Evolutionary conservation across 2,888 invertebrate species (phyloP), one percentile per base, ranked within the genome.

Genomic region (Hyalella azteca): DNA sequence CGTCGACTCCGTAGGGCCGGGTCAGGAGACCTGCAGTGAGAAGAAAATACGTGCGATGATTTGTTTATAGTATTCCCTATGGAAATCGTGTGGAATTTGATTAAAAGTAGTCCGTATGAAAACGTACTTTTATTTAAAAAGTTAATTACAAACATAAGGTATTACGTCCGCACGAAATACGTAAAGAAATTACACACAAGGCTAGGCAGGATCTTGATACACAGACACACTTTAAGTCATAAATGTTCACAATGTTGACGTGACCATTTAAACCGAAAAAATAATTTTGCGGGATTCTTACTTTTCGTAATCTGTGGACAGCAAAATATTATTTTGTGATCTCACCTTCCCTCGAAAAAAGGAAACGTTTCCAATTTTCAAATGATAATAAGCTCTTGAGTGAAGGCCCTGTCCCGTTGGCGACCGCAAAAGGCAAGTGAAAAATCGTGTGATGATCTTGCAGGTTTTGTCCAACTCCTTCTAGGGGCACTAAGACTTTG

Each of bases 391-490:
- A 19, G 19, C 36, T 39, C 19, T 36, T 66, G n/a, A 66, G 36
- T n/a, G 22, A 73, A 40, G 73, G 36, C 13, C 79, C 81, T 32
- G 78, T 76, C 15, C 66, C 22, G n/a, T 73, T 73, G 29, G 48
- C 59, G 15, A 78, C 50, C 13, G 39, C 19, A 73, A 81, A 82
- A 59, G 73, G 66, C 54, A 82, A 60, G 22, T 79, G 79, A 36
- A 49, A 77, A 66, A 60, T 45, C 0, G 78, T 60, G 60, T 90
- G 85, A 85, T 90, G 90, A 83, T 90, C 88, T 78, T 89, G 90
- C 1, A 90, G 86, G 86, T 90, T 90, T 78, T 87, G 86, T 0
- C 90, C 90, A 2, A 90, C 90, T 2, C 83, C 83, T 41, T 90
- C 89, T 78, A 89, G 85, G 86, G 90, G 86, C 2, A 86, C 86